Percentiles rank a stretch among this genome's conserved stretches.
Evolutionary conservation across 2,113 vertebrate genomes (phyloP).

Genomic region (Conger conger): DNA sequence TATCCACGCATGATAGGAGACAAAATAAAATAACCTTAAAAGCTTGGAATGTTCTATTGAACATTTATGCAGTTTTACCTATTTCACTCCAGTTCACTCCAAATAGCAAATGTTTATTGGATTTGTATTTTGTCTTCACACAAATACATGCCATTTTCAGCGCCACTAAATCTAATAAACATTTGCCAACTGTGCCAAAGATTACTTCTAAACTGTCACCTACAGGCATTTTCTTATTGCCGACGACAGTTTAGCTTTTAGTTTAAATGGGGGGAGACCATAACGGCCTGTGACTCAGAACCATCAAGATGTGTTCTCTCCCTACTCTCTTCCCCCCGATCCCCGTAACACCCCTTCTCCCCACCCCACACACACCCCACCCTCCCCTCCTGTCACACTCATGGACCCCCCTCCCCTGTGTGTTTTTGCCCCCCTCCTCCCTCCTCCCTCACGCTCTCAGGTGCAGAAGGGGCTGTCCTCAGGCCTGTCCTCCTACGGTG

Average conservation of each 20-base stretch:
- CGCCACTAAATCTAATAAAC: too few species aligned
- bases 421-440: constrained; percentile 2
- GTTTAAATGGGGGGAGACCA: not conserved
- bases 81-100: constrained; percentile 25
- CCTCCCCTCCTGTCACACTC: constrained; percentile 2
- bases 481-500: constrained; percentile 79
- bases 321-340: not conserved
- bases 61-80: not conserved
- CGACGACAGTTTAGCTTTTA: not conserved
- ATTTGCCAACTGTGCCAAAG: too few species aligned
- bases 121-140: too few species aligned
- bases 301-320: not conserved
- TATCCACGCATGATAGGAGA: too few species aligned
- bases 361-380: too few species aligned
- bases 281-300: not conserved
- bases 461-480: constrained; percentile 84
- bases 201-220: too few species aligned
- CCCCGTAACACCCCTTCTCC: not conserved
- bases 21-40: too few species aligned
- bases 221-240: too few species aligned
- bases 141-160: too few species aligned
- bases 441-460: constrained; percentile 57
- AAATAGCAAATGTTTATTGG: constrained; percentile 24
- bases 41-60: not conserved
- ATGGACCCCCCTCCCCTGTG: not conserved